Evolutionary conservation across 2,797 vertebrate genomes (phyloP).

Genomic region (Carduelis carduelis): DNA sequence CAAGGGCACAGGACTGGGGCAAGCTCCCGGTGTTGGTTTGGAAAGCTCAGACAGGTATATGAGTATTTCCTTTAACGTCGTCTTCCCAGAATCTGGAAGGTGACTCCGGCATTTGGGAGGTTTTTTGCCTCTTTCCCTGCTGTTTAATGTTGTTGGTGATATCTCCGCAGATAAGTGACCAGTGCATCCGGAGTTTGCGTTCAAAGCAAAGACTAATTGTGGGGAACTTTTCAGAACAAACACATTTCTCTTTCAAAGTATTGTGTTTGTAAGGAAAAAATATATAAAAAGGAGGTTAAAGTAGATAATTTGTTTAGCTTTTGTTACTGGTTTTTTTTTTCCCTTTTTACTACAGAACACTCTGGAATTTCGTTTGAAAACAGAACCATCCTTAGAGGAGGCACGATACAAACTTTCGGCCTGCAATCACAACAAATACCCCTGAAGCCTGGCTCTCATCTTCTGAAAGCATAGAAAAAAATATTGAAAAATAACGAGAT

Average conservation of each 20-base stretch:
- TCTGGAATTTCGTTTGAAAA: neutral
- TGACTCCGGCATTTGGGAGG: neutral
- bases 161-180: neutral
- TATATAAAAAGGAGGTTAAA: neutral
- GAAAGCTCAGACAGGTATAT: neutral
- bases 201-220: neutral
- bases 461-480: neutral
- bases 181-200: neutral
- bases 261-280: neutral
- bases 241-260: neutral
- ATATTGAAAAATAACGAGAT: neutral
- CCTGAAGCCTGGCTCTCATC: neutral
- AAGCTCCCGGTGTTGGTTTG: neutral
- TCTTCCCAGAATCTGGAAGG: neutral
- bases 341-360: neutral
- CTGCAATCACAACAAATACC: neutral
- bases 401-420: neutral
- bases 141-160: neutral
- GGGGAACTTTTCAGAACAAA: slow-evolving; percentile 20
- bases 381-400: neutral
- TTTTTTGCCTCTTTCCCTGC: neutral
- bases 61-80: neutral
- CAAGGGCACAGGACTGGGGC: neutral
- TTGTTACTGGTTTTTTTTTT: neutral
- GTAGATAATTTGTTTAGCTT: neutral